A percentile compares a stretch with the other conserved stretches of the same genome.
Conservation (phyloP, 2,888 invertebrate species). For the Plagiodera versicolora region DNA sequence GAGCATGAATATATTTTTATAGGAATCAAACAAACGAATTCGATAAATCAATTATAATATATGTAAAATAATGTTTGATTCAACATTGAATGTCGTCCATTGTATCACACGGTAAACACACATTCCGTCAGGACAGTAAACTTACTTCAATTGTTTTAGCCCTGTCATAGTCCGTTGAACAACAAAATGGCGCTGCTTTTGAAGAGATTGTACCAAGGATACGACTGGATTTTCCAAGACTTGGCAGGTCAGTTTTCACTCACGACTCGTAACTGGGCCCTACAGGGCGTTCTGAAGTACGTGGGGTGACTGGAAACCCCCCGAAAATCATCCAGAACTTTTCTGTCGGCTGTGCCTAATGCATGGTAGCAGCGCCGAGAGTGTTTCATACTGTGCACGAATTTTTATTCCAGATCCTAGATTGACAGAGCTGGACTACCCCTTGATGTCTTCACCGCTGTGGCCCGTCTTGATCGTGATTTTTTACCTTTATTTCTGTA, state of each 20-base stretch:
- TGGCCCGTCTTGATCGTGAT: constrained; percentile 23
- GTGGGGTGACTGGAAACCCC: no score
- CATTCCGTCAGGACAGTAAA: no score
- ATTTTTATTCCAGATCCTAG: constrained; percentile 37
- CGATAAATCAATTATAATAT: neutral
- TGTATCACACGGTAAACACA: no score
- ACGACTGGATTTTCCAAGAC: constrained; percentile 25
- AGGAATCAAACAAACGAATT: no score
- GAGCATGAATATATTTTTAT: no score
- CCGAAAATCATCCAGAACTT: no score
- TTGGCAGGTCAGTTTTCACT: constrained; percentile 16
- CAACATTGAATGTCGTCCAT: neutral
- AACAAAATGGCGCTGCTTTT: constrained; percentile 22
- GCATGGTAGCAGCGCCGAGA: no score
- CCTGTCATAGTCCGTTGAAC: neutral
- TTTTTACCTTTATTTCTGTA: constrained; percentile 35
- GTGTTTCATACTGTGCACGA: neutral
- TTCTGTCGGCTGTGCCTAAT: no score
- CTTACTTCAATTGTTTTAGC: no score
- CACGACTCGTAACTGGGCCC: no score
- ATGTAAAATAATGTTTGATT: neutral
- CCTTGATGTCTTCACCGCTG: constrained; percentile 36
- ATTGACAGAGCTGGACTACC: constrained; percentile 21
- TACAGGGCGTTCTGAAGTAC: no score
- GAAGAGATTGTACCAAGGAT: constrained; percentile 28